These are phyloP conservation scores for Tychaedon coryphoeus DNA, from an alignment of 2,113 vertebrate genomes.

Conservation along the genomic window DNA sequence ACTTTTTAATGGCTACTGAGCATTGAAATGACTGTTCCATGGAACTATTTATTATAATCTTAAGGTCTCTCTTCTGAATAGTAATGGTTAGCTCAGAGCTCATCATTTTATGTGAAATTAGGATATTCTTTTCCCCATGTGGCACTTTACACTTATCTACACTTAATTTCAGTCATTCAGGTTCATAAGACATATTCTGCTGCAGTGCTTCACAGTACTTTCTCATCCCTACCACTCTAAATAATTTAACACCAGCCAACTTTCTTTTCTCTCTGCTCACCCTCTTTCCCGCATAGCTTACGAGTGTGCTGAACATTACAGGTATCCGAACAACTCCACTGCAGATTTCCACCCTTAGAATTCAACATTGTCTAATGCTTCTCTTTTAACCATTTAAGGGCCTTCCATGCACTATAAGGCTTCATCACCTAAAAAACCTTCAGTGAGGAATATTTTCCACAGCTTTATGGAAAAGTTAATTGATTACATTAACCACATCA, in stretches of 20 bases:
- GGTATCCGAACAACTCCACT: background rate
- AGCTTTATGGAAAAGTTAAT: background rate
- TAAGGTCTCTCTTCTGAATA: constrained; percentile 32
- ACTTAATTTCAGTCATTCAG: constrained; percentile 16
- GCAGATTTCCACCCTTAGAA: background rate
- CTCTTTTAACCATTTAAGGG: background rate
- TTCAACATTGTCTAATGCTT: background rate
- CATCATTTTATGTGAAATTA: constrained; percentile 29
- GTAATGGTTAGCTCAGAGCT: background rate
- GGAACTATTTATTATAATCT: background rate
- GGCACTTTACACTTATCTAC: constrained; percentile 9
- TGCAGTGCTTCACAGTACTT: background rate
- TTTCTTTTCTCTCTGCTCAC: background rate
- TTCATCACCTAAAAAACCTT: background rate
- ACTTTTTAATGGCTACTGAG: background rate
- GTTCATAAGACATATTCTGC: background rate
- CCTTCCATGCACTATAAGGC: background rate
- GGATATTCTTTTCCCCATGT: background rate
- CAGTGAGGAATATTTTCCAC: background rate
- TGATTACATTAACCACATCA: background rate
- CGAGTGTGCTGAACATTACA: background rate
- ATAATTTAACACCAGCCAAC: background rate
- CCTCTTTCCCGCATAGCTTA: background rate
- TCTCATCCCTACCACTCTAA: background rate
- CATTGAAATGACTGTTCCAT: background rate